Evolutionary conservation across 2,888 invertebrate genomes (phyloP).

Genomic region (Myopa testacea): DNA sequence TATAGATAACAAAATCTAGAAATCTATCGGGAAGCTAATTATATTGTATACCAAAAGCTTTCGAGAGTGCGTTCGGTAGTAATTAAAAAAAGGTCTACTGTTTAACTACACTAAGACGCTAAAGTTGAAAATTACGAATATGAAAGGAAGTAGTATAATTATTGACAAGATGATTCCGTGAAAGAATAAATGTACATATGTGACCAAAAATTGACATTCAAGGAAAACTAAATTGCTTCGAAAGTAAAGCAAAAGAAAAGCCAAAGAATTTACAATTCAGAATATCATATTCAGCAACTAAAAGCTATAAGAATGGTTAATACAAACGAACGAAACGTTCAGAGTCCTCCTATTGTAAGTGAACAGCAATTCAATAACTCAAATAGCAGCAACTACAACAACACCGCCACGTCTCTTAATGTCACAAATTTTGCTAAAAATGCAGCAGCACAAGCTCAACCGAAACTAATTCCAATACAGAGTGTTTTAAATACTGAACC

Average conservation of each 20-base stretch:
- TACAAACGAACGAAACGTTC: constrained; percentile 47
- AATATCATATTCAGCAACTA: constrained; percentile 11
- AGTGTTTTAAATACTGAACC: constrained; percentile 51
- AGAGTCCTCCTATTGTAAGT: constrained; percentile 50
- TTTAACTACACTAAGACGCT: too few relatives aligned
- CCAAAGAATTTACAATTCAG: not conserved
- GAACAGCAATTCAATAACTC: constrained; percentile 46
- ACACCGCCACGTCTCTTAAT: constrained; percentile 42
- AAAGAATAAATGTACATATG: too few relatives aligned
- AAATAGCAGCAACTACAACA: constrained; percentile 20
- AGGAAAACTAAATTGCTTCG: too few relatives aligned
- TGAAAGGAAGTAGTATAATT: not conserved
- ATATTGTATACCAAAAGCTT: not conserved
- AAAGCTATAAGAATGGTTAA: constrained; percentile 50
- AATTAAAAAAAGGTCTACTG: too few relatives aligned
- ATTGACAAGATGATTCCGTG: too few relatives aligned
- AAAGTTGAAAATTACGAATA: not conserved
- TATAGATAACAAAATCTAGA: not conserved
- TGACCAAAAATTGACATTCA: too few relatives aligned
- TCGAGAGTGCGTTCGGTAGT: too few relatives aligned
- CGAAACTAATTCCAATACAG: constrained; percentile 57
- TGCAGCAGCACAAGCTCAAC: constrained; percentile 48
- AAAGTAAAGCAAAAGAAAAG: not conserved
- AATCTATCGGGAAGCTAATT: not conserved
- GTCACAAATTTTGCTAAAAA: constrained; percentile 47